Conservation (phyloP, 2,888 invertebrate species). For the Oegoconia quadripuncta region DNA sequence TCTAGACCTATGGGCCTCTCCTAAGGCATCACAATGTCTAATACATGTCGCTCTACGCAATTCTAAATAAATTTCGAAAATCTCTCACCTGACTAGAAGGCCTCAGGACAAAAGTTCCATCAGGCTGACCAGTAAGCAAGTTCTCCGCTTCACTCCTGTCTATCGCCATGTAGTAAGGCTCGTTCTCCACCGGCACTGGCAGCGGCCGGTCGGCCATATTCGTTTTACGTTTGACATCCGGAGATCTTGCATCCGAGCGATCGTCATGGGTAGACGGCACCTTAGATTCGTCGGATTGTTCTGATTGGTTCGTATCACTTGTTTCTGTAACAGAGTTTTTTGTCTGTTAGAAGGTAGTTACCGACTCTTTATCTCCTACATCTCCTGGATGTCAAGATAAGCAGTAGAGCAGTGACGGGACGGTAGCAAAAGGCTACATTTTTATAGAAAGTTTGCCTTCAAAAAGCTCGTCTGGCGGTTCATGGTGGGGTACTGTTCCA, state of each 20-base stretch:
- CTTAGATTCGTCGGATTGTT: slow-evolving; percentile 39
- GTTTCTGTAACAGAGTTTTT: no score
- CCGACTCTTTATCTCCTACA: no score
- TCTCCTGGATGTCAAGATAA: no score
- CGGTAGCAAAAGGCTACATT: no score
- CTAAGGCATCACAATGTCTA: background rate
- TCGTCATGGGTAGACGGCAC: slow-evolving; percentile 15
- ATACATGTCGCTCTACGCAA: background rate
- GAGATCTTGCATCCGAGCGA: slow-evolving; percentile 30
- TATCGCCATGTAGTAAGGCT: slow-evolving; percentile 78
- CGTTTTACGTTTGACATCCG: slow-evolving; percentile 11
- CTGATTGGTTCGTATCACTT: slow-evolving; percentile 45
- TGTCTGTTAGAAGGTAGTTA: no score
- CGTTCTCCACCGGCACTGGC: slow-evolving; percentile 74
- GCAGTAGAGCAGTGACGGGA: no score
- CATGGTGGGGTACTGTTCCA: no score
- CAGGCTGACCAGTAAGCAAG: slow-evolving; percentile 74
- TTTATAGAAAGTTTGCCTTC: no score
- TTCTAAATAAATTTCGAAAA: no score
- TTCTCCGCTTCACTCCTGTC: slow-evolving; percentile 73
- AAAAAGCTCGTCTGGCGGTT: no score
- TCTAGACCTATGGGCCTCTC: no score
- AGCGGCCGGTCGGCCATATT: slow-evolving; percentile 70
- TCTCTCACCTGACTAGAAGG: slow-evolving; percentile 73
- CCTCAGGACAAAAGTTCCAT: slow-evolving; percentile 79